Evolutionary conservation across 2,888 invertebrate genomes (phyloP).

Genomic region (Polyommatus icarus): DNA sequence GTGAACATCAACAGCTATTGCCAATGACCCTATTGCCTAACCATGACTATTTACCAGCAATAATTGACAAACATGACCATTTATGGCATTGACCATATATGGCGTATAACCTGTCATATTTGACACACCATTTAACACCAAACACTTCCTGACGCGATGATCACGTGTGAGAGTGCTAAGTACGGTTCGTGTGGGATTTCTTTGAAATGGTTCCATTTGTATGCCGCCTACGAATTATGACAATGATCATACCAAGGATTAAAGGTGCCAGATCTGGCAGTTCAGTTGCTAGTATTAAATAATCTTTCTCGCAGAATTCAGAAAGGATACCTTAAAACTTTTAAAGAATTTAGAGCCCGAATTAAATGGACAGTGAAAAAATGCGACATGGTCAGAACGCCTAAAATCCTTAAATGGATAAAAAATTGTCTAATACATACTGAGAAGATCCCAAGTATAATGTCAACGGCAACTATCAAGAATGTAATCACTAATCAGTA

Average conservation of each 20-base stretch:
- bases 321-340: no score
- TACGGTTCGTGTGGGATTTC: conserved; percentile 2
- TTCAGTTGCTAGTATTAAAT: no score
- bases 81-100: not conserved
- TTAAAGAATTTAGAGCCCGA: no score
- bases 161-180: conserved; percentile 3
- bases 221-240: not conserved
- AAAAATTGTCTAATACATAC: no score
- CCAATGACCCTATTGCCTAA: not conserved
- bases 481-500: not conserved
- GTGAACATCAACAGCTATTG: no score
- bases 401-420: no score
- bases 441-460: no score
- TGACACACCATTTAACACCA: conserved; percentile 3
- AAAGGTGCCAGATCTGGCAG: no score
- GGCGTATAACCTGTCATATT: not conserved
- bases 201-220: not conserved
- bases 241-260: not conserved
- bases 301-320: no score
- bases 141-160: conserved; percentile 8
- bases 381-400: no score
- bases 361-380: no score
- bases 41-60: not conserved
- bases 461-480: not conserved
- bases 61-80: not conserved